Evolutionary conservation across 2,113 vertebrate genomes (phyloP), one percentile per base, ranked within the genome.

Genomic region (Telmatochromis brachygnathus): DNA sequence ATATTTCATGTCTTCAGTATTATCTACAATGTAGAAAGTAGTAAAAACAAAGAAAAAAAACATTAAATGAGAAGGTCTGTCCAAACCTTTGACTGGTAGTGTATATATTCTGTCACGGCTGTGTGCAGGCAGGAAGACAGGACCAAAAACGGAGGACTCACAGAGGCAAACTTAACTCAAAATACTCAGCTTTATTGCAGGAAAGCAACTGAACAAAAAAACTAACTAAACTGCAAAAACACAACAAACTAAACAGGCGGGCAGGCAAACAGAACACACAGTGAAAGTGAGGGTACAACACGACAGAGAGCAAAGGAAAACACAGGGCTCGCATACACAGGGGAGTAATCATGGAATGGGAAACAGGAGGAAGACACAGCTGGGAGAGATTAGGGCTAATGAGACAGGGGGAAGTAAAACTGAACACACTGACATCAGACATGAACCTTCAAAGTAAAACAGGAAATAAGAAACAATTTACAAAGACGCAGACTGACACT

Each of bases 111-210:
- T 55, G 11, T 55, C 53, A 55, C 0, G 1, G n/a, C 53, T 55
- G 10, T 23, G 2, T 23, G 47, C 17, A 49, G 47, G 15, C 2
- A 47, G 45, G 8, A 12, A 21, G 1, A 54, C 5, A 21, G 51
- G 5, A 54, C 0, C 51, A 0, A 21, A 0, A 54, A 21, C 0
- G 51, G 10, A 54, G 53, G 10, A 21, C 10, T 6, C 51, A 54
- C 51, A 54, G n/a, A 54, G n/a, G n/a, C n/a, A 54, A 54, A 54
- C n/a, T 12, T 21, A 12, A 54, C 51, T 12, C 51, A 54, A 54
- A 54, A 23, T 23, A 23, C n/a, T 23, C 3, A 54, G 0, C 53
- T 54, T 54, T 54, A 54, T 54, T 54, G 1, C 53, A 21, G 53
- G n/a, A 54, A 54, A 54, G 10, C 53, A 54, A 23, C 53, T 54